These are phyloP conservation scores for Trinorchestia longiramus DNA, from an alignment of 1,140 invertebrate species.

Conservation along the genomic window DNA sequence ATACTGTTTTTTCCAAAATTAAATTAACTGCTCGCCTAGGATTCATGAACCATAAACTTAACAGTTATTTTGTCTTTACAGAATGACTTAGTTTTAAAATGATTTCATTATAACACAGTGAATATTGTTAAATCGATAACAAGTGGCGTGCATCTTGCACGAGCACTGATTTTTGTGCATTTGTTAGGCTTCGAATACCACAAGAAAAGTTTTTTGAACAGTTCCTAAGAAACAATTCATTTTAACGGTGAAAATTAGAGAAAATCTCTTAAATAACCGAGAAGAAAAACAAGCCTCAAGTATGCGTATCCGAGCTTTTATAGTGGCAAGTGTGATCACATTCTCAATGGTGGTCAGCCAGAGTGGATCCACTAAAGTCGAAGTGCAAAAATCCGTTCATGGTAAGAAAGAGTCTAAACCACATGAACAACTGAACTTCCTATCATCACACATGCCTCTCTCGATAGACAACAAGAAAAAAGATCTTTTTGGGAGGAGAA, in stretches of 20 bases:
- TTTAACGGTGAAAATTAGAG: background rate
- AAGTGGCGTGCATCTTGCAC: background rate
- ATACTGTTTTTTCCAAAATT: background rate
- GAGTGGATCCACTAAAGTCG: background rate
- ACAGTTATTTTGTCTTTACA: background rate
- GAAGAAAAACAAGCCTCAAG: background rate
- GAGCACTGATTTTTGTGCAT: background rate
- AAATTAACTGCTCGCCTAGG: background rate
- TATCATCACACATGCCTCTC: background rate
- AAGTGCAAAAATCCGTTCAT: background rate
- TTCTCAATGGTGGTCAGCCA: background rate
- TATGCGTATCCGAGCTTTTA: background rate
- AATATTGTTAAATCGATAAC: background rate
- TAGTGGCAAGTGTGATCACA: background rate
- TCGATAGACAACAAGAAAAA: background rate
- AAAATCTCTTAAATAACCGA: background rate
- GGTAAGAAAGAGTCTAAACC: background rate
- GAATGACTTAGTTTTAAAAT: background rate
- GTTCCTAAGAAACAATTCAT: background rate
- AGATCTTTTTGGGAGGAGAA: background rate
- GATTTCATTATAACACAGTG: background rate
- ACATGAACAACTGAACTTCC: background rate
- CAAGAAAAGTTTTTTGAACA: background rate
- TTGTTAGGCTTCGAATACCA: no score
- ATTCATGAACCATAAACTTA: background rate